Percentiles rank a stretch among this genome's conserved stretches.
Evolutionary conservation across 2,888 invertebrate genomes (phyloP).

Genomic region (Ophioninae sp.): DNA sequence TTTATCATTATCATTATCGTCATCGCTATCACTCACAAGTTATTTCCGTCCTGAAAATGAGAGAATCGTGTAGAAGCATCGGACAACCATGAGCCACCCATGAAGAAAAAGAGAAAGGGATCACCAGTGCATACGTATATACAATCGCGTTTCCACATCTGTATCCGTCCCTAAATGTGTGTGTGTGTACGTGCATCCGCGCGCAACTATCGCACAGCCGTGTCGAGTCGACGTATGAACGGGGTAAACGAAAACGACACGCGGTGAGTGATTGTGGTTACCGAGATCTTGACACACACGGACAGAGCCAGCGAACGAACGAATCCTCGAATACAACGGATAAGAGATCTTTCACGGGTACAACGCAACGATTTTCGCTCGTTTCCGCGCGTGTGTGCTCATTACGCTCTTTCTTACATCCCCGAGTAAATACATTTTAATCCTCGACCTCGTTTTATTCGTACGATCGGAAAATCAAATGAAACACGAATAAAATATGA

Average conservation of each 20-base stretch:
- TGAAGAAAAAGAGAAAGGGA: conserved; percentile 73
- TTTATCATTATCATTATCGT: conserved; percentile 4
- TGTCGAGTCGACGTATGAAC: conserved; percentile 76
- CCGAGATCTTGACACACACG: conserved; percentile 77
- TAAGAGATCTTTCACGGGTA: conserved; percentile 69
- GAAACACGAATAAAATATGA: too few relatives aligned
- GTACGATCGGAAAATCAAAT: too few relatives aligned
- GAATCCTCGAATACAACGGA: conserved; percentile 55
- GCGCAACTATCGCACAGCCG: conserved; percentile 67
- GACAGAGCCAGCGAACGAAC: neutral
- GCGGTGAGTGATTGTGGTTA: conserved; percentile 80
- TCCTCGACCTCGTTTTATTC: too few relatives aligned
- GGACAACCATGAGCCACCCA: conserved; percentile 65
- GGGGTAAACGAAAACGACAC: conserved; percentile 79
- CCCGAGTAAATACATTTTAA: too few relatives aligned
- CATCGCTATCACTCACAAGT: neutral
- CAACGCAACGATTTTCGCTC: neutral
- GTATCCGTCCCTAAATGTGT: neutral
- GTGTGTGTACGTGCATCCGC: neutral
- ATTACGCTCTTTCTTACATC: too few relatives aligned
- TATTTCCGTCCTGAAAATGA: conserved; percentile 20
- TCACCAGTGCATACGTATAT: conserved; percentile 50
- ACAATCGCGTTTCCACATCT: neutral
- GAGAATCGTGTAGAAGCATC: conserved; percentile 7
- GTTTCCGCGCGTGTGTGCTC: too few relatives aligned